Evolutionary conservation across 2,888 invertebrate species (phyloP).

Genomic region (Cartodere bifasciata): DNA sequence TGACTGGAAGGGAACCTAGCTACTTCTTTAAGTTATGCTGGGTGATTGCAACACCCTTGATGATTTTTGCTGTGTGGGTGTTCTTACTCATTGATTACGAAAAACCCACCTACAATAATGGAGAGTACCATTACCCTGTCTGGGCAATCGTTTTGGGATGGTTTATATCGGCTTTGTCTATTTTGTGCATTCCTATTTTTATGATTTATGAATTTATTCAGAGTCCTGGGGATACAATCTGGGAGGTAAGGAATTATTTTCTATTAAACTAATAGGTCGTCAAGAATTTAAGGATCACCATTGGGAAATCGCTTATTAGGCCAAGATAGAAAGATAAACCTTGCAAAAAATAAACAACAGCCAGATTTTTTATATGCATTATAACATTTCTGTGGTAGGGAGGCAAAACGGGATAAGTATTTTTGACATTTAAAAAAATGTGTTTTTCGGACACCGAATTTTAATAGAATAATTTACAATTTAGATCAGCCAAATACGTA

Average conservation of each 20-base stretch:
- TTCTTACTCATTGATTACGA: conserved; percentile 80
- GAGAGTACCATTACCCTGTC: conserved; percentile 61
- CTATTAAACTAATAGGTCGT: too few species aligned
- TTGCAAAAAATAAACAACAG: too few species aligned
- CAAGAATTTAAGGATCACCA: too few species aligned
- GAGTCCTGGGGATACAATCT: conserved; percentile 56
- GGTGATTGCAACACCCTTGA: conserved; percentile 66
- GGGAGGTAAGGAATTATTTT: conserved; percentile 45
- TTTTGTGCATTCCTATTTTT: conserved; percentile 75
- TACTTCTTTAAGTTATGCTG: conserved; percentile 77
- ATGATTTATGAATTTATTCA: conserved; percentile 58
- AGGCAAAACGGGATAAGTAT: too few species aligned
- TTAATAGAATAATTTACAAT: too few species aligned
- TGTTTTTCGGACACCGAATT: too few species aligned
- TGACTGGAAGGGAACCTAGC: conserved; percentile 74
- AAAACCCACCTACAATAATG: conserved; percentile 73
- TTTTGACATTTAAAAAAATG: too few species aligned
- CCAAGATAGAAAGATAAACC: too few species aligned
- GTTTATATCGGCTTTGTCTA: conserved; percentile 70
- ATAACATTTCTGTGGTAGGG: too few species aligned
- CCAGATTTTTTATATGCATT: too few species aligned
- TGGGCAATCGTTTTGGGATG: conserved; percentile 84
- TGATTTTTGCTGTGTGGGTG: conserved; percentile 77
- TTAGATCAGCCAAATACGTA: too few species aligned
- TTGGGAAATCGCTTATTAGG: too few species aligned